Percentiles rank a stretch among this genome's conserved stretches.
phyloP scores from a whole-genome alignment of 2,888 invertebrate species.

The Platycnemis pennipes region DNA sequence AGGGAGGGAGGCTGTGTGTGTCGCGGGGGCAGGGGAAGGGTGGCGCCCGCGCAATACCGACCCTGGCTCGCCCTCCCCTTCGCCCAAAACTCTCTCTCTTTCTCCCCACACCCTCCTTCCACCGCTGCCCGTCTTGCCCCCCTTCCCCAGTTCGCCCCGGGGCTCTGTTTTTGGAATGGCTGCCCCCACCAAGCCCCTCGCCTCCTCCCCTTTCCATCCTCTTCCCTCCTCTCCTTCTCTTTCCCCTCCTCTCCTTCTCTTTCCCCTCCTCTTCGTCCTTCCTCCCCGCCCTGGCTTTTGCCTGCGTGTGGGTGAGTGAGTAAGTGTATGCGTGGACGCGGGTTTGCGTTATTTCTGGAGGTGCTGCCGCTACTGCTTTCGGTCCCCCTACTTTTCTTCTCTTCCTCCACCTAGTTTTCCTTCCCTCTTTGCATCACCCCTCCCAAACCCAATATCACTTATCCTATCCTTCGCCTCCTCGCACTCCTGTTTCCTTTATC shows the following conservation, averaged over 20 bases:
- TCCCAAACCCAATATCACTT: not conserved
- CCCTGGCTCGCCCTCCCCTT: not conserved
- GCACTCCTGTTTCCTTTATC: not conserved
- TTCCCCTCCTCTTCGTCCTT: conserved; percentile 59
- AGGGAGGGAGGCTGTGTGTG: conserved; percentile 54
- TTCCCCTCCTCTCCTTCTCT: conserved; percentile 58
- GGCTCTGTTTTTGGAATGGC: conserved; percentile 68
- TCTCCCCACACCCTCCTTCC: not conserved
- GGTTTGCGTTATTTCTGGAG: conserved; percentile 61
- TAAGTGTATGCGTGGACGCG: conserved; percentile 44
- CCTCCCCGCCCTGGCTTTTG: conserved; percentile 13
- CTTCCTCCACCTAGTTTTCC: not conserved
- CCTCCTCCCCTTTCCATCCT: conserved; percentile 51
- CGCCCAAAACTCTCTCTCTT: not conserved
- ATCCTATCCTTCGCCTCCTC: not conserved
- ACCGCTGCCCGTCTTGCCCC: not conserved
- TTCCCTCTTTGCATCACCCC: not conserved
- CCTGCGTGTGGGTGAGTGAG: conserved; percentile 1
- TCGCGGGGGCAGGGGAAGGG: conserved; percentile 40
- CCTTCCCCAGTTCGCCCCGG: conserved; percentile 47
- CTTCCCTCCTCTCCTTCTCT: not conserved
- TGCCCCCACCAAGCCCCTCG: conserved; percentile 50
- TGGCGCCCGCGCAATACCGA: conserved; percentile 69
- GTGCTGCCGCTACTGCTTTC: conserved; percentile 29
- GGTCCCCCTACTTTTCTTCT: not conserved